Evolutionary conservation across 1,140 invertebrate species (phyloP).

Genomic region (Lordiphosa mommai): DNA sequence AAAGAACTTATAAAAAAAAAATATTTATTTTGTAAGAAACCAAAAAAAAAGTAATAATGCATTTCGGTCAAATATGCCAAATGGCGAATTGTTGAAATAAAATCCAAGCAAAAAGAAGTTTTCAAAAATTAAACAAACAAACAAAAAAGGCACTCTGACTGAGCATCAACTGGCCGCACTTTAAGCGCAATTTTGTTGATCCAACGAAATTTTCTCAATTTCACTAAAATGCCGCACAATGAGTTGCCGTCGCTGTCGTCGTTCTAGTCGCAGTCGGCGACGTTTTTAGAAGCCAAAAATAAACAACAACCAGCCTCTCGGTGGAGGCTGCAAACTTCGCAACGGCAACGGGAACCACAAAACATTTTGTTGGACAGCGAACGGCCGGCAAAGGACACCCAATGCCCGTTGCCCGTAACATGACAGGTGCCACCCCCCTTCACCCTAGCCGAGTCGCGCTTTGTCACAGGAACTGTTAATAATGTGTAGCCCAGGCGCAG

Average conservation of each 20-base stretch:
- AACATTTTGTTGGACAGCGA: constrained; percentile 77
- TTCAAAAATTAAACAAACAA: too few species aligned
- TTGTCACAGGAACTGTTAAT: constrained; percentile 78
- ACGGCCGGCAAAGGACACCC: constrained; percentile 67
- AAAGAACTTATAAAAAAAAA: too few species aligned
- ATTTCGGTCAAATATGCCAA: too few species aligned
- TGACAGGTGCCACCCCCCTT: constrained; percentile 53
- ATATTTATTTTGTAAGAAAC: too few species aligned
- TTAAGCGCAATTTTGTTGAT: constrained; percentile 6
- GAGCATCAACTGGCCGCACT: not conserved
- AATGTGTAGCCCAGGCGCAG: constrained; percentile 60
- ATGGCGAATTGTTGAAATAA: too few species aligned
- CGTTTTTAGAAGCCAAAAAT: constrained; percentile 57
- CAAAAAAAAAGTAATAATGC: too few species aligned
- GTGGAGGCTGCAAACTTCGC: constrained; percentile 54
- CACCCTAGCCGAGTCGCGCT: constrained; percentile 29
- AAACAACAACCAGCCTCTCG: constrained; percentile 62
- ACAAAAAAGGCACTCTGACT: too few species aligned
- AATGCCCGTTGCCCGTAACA: constrained; percentile 48
- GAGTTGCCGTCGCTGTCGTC: too few species aligned
- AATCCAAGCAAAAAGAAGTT: too few species aligned
- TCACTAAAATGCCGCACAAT: constrained; percentile 25
- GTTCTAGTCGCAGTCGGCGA: constrained; percentile 3
- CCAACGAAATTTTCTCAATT: constrained; percentile 31
- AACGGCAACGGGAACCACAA: constrained; percentile 70